Conservation (phyloP, 2,797 vertebrate species). For the Sebastolobus alascanus region DNA sequence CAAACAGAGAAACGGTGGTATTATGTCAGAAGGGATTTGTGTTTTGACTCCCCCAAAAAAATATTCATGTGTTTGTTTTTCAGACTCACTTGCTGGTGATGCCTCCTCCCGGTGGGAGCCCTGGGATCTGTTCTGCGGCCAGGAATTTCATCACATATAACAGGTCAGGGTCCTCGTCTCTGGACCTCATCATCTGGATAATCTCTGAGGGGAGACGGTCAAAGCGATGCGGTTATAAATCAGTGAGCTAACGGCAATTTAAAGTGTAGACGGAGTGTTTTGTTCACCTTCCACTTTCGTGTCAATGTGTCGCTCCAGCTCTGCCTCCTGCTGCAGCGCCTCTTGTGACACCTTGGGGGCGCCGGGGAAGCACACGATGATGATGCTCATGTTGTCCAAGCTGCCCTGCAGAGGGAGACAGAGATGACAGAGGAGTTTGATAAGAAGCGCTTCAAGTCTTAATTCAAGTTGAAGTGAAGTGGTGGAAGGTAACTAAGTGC, state of each 20-base stretch:
- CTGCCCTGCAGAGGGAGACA: conserved; percentile 85
- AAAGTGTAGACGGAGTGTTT: too few relatives aligned
- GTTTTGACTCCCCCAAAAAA: neutral
- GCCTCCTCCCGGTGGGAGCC: conserved; percentile 89
- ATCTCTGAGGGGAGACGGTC: conserved; percentile 72
- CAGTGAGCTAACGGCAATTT: too few relatives aligned
- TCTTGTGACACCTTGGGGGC: conserved; percentile 85
- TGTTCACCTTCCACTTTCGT: conserved; percentile 85
- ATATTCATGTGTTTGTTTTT: neutral
- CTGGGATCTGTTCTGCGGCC: conserved; percentile 81
- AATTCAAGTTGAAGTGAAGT: neutral
- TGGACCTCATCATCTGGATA: conserved; percentile 78
- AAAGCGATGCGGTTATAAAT: neutral
- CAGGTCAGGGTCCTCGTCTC: conserved; percentile 81
- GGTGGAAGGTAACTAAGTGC: neutral
- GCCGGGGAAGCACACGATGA: conserved; percentile 87
- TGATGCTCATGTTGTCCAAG: conserved; percentile 90
- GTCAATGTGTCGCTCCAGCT: conserved; percentile 82
- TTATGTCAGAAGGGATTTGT: neutral
- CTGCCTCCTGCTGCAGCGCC: conserved; percentile 82
- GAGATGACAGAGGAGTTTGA: neutral
- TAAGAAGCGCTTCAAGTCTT: neutral
- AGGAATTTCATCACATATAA: conserved; percentile 86
- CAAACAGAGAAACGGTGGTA: conserved; percentile 24
- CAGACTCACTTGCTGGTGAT: conserved; percentile 87